Conservation (phyloP, 2,888 invertebrate species). For the Alcis repandata region DNA sequence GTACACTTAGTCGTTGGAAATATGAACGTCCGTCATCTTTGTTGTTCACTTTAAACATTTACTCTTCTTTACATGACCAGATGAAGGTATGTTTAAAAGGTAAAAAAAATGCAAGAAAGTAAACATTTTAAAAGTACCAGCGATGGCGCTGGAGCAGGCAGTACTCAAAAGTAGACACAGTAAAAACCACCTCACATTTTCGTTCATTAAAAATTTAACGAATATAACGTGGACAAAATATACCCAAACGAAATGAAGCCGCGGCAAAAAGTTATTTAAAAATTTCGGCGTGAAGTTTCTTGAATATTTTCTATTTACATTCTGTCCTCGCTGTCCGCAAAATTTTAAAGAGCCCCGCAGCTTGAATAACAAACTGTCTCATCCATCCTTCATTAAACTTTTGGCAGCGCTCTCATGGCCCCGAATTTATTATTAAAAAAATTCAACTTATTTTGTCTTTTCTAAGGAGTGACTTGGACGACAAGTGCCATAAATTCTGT, state of each 20-base stretch:
- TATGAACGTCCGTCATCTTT: too few species aligned
- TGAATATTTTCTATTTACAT: constrained; percentile 40
- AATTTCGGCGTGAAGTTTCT: constrained; percentile 30
- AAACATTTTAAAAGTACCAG: too few species aligned
- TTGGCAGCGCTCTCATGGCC: constrained; percentile 50
- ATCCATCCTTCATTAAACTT: constrained; percentile 58
- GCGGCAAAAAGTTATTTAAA: constrained; percentile 34
- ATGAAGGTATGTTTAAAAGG: too few species aligned
- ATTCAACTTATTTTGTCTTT: constrained; percentile 49
- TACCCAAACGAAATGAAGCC: constrained; percentile 13
- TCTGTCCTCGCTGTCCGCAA: constrained; percentile 35
- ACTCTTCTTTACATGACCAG: too few species aligned
- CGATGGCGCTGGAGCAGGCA: too few species aligned
- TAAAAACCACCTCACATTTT: not conserved
- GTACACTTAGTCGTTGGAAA: too few species aligned
- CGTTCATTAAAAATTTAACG: constrained; percentile 15
- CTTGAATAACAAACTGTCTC: constrained; percentile 48
- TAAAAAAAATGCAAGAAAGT: too few species aligned
- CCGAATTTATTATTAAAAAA: constrained; percentile 59
- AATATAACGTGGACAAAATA: constrained; percentile 17
- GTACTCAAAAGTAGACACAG: not conserved
- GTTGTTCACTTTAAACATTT: too few species aligned
- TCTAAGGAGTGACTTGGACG: constrained; percentile 51
- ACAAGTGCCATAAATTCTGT: constrained; percentile 51
- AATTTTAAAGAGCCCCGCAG: constrained; percentile 36